Percentiles rank a stretch among this genome's conserved stretches.
Conservation (phyloP, 1,140 invertebrate species). For the Drosophila dunni region DNA sequence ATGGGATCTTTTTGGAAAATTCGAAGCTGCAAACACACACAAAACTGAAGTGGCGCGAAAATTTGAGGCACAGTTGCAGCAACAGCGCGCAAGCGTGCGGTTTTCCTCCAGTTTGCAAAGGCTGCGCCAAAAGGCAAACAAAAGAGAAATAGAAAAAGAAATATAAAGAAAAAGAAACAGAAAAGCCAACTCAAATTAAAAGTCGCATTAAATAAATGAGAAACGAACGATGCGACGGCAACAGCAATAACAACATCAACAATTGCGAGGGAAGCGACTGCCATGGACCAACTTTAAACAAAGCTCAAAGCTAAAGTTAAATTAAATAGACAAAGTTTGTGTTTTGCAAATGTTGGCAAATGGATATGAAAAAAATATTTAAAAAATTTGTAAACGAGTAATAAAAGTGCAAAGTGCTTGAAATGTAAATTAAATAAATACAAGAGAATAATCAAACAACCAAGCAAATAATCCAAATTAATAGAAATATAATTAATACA, state of each 20-base stretch:
- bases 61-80: conserved; percentile 79
- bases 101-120: conserved; percentile 63
- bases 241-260: conserved; percentile 4
- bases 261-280: too few relatives aligned
- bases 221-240: conserved; percentile 39
- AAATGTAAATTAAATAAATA: background rate
- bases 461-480: background rate
- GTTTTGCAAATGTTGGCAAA: conserved; percentile 18
- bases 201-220: conserved; percentile 77
- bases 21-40: conserved; percentile 68
- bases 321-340: conserved; percentile 58
- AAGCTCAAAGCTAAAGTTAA: conserved; percentile 64
- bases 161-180: conserved; percentile 35
- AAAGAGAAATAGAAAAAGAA: conserved; percentile 47
- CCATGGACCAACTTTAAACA: conserved; percentile 57
- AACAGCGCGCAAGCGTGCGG: conserved; percentile 80
- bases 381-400: conserved; percentile 17
- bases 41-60: conserved; percentile 83
- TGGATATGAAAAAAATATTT: conserved; percentile 23
- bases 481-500: conserved; percentile 19
- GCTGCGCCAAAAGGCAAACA: conserved; percentile 52
- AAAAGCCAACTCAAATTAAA: conserved; percentile 67
- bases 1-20: conserved; percentile 59
- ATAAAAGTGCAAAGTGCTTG: conserved; percentile 29
- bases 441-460: background rate